Evolutionary conservation across 2,797 vertebrate species (phyloP).

Genomic region (Cryptoblepharus egeriae): DNA sequence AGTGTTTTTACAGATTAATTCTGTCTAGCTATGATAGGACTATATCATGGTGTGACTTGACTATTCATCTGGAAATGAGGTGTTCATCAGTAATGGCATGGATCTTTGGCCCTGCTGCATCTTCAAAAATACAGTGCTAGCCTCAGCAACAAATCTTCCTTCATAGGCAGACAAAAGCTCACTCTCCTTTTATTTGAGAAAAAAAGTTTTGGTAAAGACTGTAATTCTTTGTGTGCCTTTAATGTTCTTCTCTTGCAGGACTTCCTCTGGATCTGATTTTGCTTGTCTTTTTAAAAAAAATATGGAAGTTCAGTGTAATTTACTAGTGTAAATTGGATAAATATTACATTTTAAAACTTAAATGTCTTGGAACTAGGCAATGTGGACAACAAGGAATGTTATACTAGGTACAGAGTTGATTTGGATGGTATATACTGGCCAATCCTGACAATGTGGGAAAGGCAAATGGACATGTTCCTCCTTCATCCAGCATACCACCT

Average conservation of each 20-base stretch:
- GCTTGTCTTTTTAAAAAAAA: too few relatives aligned
- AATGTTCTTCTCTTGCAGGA: neutral
- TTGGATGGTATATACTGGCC: too few relatives aligned
- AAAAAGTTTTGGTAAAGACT: neutral
- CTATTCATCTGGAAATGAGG: slow-evolving; percentile 21
- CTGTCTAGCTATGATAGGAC: neutral
- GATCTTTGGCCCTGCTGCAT: neutral
- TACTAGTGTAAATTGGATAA: neutral
- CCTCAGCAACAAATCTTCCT: slow-evolving; percentile 8
- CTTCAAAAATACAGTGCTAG: neutral
- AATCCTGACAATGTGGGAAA: too few relatives aligned
- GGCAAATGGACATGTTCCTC: too few relatives aligned
- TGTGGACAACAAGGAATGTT: neutral
- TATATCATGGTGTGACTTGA: slow-evolving; percentile 17
- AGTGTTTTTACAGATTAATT: slow-evolving; percentile 3
- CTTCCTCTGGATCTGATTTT: neutral
- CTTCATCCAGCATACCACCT: too few relatives aligned
- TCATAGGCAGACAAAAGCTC: neutral
- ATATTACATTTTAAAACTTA: neutral
- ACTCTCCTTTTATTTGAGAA: neutral
- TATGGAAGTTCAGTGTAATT: neutral
- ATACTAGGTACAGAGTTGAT: neutral
- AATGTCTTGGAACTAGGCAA: neutral
- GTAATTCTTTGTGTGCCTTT: neutral
- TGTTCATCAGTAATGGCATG: neutral